These are phyloP conservation scores for Myotis davidii DNA, from an alignment of 2,113 vertebrate genomes.

Conservation along the genomic window DNA sequence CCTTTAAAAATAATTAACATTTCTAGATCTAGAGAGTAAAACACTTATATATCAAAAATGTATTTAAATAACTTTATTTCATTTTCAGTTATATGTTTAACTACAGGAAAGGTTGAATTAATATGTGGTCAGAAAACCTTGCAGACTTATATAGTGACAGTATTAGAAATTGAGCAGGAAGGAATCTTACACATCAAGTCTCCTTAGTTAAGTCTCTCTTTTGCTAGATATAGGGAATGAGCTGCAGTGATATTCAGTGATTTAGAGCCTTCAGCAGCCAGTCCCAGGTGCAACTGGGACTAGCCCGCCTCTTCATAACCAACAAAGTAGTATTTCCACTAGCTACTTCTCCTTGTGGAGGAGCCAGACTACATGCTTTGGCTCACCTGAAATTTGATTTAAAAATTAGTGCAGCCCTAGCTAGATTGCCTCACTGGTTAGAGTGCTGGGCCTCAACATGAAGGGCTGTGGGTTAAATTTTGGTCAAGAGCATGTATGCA, in stretches of 20 bases:
- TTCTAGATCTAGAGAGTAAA: background rate
- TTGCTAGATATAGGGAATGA: background rate
- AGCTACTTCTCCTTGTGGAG: background rate
- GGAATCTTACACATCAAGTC: background rate
- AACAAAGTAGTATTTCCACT: background rate
- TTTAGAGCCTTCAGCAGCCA: background rate
- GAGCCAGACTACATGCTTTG: background rate
- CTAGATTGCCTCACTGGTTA: no score
- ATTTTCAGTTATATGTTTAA: conserved; percentile 16
- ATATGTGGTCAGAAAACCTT: background rate
- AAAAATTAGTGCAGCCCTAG: background rate
- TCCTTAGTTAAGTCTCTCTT: background rate
- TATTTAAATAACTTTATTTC: conserved; percentile 1
- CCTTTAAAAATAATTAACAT: background rate
- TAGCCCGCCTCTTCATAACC: accelerated
- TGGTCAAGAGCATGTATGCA: no score
- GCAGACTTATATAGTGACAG: background rate
- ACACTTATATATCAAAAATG: background rate
- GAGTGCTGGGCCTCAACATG: no score
- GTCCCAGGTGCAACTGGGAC: background rate
- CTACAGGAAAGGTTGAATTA: background rate
- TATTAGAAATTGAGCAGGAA: background rate
- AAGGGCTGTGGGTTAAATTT: no score
- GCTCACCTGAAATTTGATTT: background rate
- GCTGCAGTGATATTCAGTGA: background rate